Evolutionary conservation across 2,888 invertebrate genomes (phyloP).

Genomic region (Amphipyra tragopoginis): DNA sequence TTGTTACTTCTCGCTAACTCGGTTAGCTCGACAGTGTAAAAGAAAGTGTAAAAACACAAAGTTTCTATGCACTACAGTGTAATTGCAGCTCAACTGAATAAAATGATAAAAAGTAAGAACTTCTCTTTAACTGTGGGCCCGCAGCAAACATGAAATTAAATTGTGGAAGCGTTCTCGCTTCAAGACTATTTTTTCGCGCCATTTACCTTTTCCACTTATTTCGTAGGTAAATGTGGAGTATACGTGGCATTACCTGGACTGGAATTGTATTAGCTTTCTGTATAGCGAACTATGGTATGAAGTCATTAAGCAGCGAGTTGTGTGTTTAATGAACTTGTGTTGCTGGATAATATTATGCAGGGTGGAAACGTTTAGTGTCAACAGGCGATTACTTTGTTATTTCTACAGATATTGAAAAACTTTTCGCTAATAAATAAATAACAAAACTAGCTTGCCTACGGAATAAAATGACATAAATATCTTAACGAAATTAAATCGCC

Average conservation of each 20-base stretch:
- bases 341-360: slow-evolving; percentile 10
- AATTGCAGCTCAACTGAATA: slow-evolving; percentile 73
- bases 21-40: slow-evolving; percentile 65
- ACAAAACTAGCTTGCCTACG: too few species aligned
- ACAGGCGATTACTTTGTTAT: too few species aligned
- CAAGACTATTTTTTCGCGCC: slow-evolving; percentile 48
- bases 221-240: slow-evolving; percentile 34
- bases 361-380: too few species aligned
- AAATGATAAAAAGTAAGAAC: slow-evolving; percentile 68
- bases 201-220: slow-evolving; percentile 53
- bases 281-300: slow-evolving; percentile 30
- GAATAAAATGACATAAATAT: too few species aligned
- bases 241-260: slow-evolving; percentile 30
- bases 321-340: slow-evolving; percentile 13
- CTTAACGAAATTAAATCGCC: too few species aligned
- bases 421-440: too few species aligned
- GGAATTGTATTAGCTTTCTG: slow-evolving; percentile 40
- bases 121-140: slow-evolving; percentile 56
- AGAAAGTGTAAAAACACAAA: slow-evolving; percentile 67
- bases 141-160: slow-evolving; percentile 69
- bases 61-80: slow-evolving; percentile 67
- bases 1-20: slow-evolving; percentile 58
- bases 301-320: slow-evolving; percentile 32
- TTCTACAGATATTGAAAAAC: too few species aligned
- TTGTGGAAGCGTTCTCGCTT: slow-evolving; percentile 55